Conservation (phyloP, 2,113 vertebrate species). For the Aythya baeri region DNA sequence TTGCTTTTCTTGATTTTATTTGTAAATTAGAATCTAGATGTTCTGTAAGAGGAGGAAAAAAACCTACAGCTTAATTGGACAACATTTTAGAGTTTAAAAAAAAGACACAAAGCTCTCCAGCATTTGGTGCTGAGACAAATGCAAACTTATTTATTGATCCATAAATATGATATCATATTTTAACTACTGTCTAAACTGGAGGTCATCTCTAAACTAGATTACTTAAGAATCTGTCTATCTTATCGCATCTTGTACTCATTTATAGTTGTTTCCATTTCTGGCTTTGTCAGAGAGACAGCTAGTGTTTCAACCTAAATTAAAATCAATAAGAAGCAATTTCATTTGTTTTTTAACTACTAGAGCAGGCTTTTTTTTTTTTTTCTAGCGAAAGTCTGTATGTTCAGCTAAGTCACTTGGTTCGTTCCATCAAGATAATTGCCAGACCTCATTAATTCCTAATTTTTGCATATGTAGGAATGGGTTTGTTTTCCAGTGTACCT, state of each 20-base stretch:
- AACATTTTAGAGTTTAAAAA: conserved; percentile 40
- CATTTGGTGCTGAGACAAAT: conserved; percentile 4
- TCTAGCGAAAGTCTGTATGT: conserved; percentile 23
- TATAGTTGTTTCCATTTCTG: conserved; percentile 61
- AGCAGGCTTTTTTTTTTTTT: conserved; percentile 1
- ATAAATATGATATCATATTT: conserved; percentile 23
- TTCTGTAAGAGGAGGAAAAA: conserved; percentile 53
- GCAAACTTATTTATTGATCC: neutral
- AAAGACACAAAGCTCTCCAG: neutral
- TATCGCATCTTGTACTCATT: conserved; percentile 60
- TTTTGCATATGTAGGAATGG: conserved; percentile 16
- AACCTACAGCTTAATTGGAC: conserved; percentile 64
- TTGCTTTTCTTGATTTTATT: conserved; percentile 77
- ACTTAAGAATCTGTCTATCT: conserved; percentile 55
- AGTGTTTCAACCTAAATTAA: conserved; percentile 76
- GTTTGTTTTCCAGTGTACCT: conserved; percentile 32
- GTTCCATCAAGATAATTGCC: conserved; percentile 33
- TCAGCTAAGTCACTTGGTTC: conserved; percentile 30
- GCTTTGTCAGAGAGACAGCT: conserved; percentile 68
- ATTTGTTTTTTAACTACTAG: conserved; percentile 76
- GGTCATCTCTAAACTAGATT: conserved; percentile 35
- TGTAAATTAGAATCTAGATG: conserved; percentile 78
- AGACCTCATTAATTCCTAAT: conserved; percentile 41
- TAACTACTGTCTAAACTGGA: conserved; percentile 20
- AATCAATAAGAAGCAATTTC: conserved; percentile 80